Evolutionary conservation across 1,140 invertebrate genomes (phyloP).

Genomic region (Venustaconcha ellipsiformis): DNA sequence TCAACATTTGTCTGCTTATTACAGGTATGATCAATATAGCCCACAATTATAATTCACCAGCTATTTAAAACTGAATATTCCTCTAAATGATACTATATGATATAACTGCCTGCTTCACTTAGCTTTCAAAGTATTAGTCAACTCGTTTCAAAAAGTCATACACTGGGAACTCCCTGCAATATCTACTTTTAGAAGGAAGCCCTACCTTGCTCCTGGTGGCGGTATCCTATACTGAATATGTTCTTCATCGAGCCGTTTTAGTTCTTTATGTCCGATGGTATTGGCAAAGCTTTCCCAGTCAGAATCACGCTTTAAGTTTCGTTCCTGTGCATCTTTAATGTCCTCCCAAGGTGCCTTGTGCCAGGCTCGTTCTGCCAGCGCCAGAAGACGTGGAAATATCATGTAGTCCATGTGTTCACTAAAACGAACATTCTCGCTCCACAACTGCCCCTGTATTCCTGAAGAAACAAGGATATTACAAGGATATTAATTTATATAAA

Average conservation of each 20-base stretch:
- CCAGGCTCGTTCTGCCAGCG: conserved; percentile 50
- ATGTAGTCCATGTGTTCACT: conserved; percentile 40
- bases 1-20: too few relatives aligned
- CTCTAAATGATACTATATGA: too few relatives aligned
- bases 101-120: too few relatives aligned
- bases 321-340: not conserved
- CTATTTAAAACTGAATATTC: too few relatives aligned
- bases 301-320: not conserved
- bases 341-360: conserved; percentile 38
- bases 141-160: too few relatives aligned
- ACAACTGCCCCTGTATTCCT: conserved; percentile 45
- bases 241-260: conserved; percentile 34
- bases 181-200: not conserved
- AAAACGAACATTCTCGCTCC: conserved; percentile 39
- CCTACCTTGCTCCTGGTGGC: conserved; percentile 41
- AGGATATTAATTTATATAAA: not conserved
- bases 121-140: too few relatives aligned
- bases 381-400: conserved; percentile 44
- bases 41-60: too few relatives aligned
- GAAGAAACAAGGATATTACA: too few relatives aligned
- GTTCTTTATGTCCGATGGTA: conserved; percentile 39
- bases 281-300: conserved; percentile 30
- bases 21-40: too few relatives aligned
- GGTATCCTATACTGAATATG: conserved; percentile 40
- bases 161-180: too few relatives aligned